phyloP scores from a whole-genome alignment of 1,140 invertebrate genomes.

The Protaetia brevitarsis region DNA sequence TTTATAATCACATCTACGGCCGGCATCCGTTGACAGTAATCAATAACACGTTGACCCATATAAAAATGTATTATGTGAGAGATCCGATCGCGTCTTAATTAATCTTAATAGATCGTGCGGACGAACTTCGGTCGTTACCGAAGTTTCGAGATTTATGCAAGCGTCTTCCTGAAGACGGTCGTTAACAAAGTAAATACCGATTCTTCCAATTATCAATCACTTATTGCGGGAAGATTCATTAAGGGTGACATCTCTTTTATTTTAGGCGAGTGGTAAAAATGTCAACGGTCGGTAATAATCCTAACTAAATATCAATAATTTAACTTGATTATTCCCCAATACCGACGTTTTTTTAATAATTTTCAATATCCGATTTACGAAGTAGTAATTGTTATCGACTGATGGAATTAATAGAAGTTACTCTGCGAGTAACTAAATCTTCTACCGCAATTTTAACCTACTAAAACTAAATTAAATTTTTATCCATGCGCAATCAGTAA shows the following conservation, averaged over 20 bases:
- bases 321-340: too few relatives aligned
- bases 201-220: not conserved
- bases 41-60: conserved; percentile 16
- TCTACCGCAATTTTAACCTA: too few relatives aligned
- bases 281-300: too few relatives aligned
- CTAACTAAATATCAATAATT: too few relatives aligned
- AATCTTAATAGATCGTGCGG: conserved; percentile 1
- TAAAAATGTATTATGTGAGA: conserved; percentile 17
- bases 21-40: not conserved
- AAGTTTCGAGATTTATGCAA: conserved; percentile 7
- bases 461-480: too few relatives aligned
- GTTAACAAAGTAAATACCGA: not conserved
- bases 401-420: too few relatives aligned
- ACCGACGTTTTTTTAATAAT: too few relatives aligned
- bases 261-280: too few relatives aligned
- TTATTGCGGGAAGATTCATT: not conserved
- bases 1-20: conserved; percentile 5
- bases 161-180: not conserved
- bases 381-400: too few relatives aligned
- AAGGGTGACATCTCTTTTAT: not conserved
- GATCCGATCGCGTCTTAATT: not conserved
- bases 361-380: too few relatives aligned
- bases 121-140: not conserved
- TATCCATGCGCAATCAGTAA: too few relatives aligned
- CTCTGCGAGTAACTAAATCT: too few relatives aligned